Conservation (phyloP, 1,140 invertebrate species). For the Batillaria attramentaria region DNA sequence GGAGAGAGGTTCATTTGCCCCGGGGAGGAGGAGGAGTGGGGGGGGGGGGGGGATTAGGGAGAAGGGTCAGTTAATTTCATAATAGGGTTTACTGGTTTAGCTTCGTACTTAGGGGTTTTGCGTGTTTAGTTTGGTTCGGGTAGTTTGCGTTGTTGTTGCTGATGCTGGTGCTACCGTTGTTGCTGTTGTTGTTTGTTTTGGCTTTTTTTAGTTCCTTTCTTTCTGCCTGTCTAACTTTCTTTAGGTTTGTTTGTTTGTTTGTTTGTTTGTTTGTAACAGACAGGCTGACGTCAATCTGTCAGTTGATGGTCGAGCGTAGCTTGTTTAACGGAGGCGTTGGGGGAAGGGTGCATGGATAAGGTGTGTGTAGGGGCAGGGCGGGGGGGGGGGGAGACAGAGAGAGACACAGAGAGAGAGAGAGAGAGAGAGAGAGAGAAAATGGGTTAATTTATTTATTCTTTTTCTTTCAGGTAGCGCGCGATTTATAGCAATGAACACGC, state of each 20-base stretch:
- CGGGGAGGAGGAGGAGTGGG: no score
- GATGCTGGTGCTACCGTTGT: no score
- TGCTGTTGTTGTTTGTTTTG: neutral
- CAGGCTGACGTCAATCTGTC: neutral
- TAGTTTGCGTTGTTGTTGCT: no score
- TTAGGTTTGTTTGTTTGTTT: neutral
- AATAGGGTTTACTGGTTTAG: no score
- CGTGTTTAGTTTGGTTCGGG: no score
- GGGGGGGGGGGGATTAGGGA: no score
- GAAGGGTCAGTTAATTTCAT: no score
- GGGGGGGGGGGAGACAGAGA: neutral
- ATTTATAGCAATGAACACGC: no score
- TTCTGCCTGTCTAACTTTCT: neutral
- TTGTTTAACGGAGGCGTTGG: neutral
- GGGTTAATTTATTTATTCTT: no score
- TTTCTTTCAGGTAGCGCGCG: no score
- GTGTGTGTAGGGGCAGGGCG: neutral
- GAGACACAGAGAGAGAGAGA: constrained; percentile 13
- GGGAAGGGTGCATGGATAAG: neutral
- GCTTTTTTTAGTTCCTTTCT: neutral
- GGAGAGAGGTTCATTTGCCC: no score
- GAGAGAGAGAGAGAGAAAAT: constrained; percentile 14
- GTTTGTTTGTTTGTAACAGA: neutral
- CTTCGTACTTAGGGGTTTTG: no score
- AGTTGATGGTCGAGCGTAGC: neutral